phyloP scores from a whole-genome alignment of 1,140 invertebrate genomes.

The Caenorhabditis elegans region DNA sequence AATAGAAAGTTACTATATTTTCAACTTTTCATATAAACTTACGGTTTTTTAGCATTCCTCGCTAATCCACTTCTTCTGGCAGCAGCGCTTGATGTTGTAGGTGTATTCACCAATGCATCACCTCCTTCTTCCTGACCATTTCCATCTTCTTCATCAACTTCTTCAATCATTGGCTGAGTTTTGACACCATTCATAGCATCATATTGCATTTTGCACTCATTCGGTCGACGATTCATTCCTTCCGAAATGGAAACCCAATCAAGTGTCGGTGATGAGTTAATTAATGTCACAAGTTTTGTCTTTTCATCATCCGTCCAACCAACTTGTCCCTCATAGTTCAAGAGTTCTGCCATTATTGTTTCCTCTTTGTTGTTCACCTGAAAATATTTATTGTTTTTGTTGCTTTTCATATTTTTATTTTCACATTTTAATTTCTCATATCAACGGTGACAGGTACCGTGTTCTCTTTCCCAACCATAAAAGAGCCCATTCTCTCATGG shows the following conservation, averaged over 20 bases:
- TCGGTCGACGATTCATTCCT: neutral
- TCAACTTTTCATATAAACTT: too few species aligned
- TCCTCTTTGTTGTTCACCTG: neutral
- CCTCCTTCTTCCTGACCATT: neutral
- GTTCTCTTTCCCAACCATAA: too few species aligned
- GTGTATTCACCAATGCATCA: neutral
- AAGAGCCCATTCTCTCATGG: too few species aligned
- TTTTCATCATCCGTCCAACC: slow-evolving; percentile 10
- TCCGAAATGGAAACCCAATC: neutral
- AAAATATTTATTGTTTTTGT: neutral
- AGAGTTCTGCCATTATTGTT: neutral
- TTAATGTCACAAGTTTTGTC: neutral
- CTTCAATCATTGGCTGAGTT: neutral
- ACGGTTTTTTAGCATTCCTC: neutral
- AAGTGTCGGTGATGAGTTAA: neutral
- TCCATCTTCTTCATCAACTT: neutral
- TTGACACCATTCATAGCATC: slow-evolving; percentile 2
- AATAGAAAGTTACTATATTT: neutral
- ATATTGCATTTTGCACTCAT: slow-evolving; percentile 22
- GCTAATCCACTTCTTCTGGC: neutral
- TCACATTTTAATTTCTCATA: too few species aligned
- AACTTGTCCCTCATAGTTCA: slow-evolving; percentile 13
- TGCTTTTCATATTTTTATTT: neutral
- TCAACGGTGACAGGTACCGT: too few species aligned
- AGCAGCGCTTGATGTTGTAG: neutral